These are phyloP conservation scores for Seriola rivoliana DNA, from an alignment of 2,113 vertebrate genomes.

Conservation along the genomic window DNA sequence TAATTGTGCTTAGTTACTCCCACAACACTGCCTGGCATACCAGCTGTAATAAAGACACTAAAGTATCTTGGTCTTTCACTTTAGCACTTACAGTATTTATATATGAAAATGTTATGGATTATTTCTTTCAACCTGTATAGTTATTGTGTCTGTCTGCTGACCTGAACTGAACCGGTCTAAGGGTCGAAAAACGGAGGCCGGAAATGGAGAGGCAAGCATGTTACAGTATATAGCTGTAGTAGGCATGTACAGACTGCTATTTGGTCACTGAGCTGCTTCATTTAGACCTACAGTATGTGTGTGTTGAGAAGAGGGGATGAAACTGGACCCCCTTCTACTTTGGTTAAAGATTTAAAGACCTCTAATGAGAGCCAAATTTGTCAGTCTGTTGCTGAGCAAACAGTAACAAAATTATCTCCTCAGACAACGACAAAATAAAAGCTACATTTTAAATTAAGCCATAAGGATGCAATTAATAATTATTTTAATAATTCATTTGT, in stretches of 20 bases:
- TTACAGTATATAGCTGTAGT: neutral
- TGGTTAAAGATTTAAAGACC: neutral
- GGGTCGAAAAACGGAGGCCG: constrained; percentile 9
- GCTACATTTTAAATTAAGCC: too few relatives aligned
- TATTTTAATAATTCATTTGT: too few relatives aligned
- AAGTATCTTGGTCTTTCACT: neutral
- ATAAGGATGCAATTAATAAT: too few relatives aligned
- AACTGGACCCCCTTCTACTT: neutral
- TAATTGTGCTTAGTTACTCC: neutral
- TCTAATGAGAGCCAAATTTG: neutral
- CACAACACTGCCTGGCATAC: neutral
- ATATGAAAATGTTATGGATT: neutral
- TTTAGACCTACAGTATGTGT: constrained; percentile 12
- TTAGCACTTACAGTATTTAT: neutral
- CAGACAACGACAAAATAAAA: neutral
- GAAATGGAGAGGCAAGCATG: constrained; percentile 15
- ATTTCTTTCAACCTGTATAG: neutral
- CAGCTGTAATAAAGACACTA: neutral
- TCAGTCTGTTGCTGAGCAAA: neutral
- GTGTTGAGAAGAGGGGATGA: neutral
- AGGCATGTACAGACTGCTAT: constrained; percentile 11
- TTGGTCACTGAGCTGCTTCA: constrained; percentile 17
- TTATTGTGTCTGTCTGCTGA: neutral
- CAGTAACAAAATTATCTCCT: neutral
- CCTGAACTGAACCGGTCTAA: constrained; percentile 2